Base-by-base conservation (phyloP, 2,797 vertebrate species). In the Propithecus perrieri region DNA sequence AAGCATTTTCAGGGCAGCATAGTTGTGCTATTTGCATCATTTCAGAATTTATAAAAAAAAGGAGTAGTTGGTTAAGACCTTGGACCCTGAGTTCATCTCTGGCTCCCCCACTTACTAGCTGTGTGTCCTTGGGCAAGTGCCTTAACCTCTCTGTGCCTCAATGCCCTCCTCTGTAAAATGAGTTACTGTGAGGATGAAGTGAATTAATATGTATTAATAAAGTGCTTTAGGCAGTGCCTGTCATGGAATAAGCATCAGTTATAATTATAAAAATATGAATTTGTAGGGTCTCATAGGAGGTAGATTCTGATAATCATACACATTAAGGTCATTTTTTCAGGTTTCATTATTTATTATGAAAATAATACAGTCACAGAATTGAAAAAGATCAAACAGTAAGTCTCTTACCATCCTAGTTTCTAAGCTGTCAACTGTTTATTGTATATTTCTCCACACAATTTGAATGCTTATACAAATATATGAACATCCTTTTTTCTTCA, bases 281-380 rank as follows among this genome's bases (percentile, higher is more conserved):
- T 50, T 38, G 22, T 20, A 59, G 48, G 38, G 38, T 33, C 78
- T 17, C 28, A 50, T 12, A 7, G 46, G 48, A 84, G 17, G 15
- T 79, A 50, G 38, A 79, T 43, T 65, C 38, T 84, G 63, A 57
- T 84, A 91, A 28, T 3, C 3, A 28, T 35, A 48, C 8, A 57
- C 17, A 12, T 76, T 71, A 24, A 74, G 74, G 59, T 18, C 46
- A 74, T 50, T 33, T 74, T 15, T 41, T 26, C 7, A 55, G 72
- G 11, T 89, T 93, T 97, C 74, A 85, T 91, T 93, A 88, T 80
- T 85, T 94, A 92, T 93, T 63, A 85, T 71, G 69, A 96, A 97
- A 97, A 95, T 76, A 92, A 95, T 69, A 89, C 6, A 88, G 81
- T 97, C 65, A 85, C 14, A 72, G 55, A 30, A 91, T 53, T 92